phyloP scores from a whole-genome alignment of 92 coral and sea anemone genomes.

The Zoanthus solanderi region DNA sequence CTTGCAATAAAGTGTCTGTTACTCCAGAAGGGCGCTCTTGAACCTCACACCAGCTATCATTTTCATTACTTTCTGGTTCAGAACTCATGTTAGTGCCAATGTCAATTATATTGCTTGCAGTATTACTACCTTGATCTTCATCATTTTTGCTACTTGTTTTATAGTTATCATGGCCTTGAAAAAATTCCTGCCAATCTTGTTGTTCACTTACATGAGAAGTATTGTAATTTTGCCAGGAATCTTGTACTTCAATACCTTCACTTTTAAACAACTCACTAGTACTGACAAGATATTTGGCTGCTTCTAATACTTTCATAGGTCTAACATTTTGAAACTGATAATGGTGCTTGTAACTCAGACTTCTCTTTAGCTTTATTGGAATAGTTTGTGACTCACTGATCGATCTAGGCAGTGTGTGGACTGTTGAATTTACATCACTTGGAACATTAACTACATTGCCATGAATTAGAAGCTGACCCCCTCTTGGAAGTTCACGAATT shows the following conservation, averaged over 20 bases:
- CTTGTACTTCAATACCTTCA: slow-evolving; percentile 13
- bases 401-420: slow-evolving; percentile 18
- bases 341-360: slow-evolving; percentile 15
- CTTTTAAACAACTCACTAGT: slow-evolving; percentile 12
- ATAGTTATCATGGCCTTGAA: slow-evolving; percentile 10
- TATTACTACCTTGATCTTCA: slow-evolving; percentile 12
- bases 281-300: slow-evolving; percentile 14
- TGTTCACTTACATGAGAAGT: slow-evolving; percentile 13
- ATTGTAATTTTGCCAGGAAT: slow-evolving; percentile 12
- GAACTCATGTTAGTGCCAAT: slow-evolving; percentile 11
- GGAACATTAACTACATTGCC: slow-evolving; percentile 58
- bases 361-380: slow-evolving; percentile 12
- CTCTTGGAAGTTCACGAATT: slow-evolving; percentile 50
- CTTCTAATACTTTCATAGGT: slow-evolving; percentile 12
- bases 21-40: slow-evolving; percentile 17
- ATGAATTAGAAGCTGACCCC: slow-evolving; percentile 43
- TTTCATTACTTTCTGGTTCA: slow-evolving; percentile 12
- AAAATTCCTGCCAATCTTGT: slow-evolving; percentile 7
- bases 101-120: slow-evolving; percentile 13
- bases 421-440: slow-evolving; percentile 49
- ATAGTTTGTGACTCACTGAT: slow-evolving; percentile 3
- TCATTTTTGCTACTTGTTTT: slow-evolving; percentile 12
- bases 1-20: slow-evolving; percentile 10
- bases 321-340: slow-evolving; percentile 12
- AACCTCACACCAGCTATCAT: slow-evolving; percentile 12